A percentile compares a stretch with the other conserved stretches of the same genome.
These are phyloP conservation scores for Drosophila maculinotata DNA, from an alignment of 2,888 invertebrate species.

Conservation along the genomic window DNA sequence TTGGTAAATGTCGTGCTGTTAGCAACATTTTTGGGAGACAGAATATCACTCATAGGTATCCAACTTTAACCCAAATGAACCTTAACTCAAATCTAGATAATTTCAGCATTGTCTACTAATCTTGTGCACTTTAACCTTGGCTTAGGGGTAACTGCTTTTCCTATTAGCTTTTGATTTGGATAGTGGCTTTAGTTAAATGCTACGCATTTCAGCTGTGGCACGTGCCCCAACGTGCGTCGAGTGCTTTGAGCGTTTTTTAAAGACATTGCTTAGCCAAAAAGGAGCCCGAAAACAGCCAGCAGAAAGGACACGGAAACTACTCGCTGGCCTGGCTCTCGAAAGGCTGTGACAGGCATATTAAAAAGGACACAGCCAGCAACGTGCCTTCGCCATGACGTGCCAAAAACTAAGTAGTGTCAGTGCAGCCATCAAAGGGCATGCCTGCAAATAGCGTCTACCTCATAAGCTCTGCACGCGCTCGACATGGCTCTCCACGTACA, in stretches of 20 bases:
- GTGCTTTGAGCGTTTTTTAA: slow-evolving; percentile 62
- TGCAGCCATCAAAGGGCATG: slow-evolving; percentile 72
- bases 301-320: slow-evolving; percentile 58
- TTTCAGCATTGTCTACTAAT: slow-evolving; percentile 2
- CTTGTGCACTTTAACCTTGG: slow-evolving; percentile 26
- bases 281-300: slow-evolving; percentile 5
- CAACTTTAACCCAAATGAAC: background rate
- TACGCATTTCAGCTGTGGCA: slow-evolving; percentile 59
- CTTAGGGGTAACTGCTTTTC: slow-evolving; percentile 40
- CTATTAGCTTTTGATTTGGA: slow-evolving; percentile 76
- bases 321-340: slow-evolving; percentile 45
- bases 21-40: no score
- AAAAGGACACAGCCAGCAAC: slow-evolving; percentile 65
- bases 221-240: slow-evolving; percentile 60
- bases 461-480: slow-evolving; percentile 45
- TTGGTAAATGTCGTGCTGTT: no score
- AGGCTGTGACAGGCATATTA: slow-evolving; percentile 78
- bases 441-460: slow-evolving; percentile 35
- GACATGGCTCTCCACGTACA: slow-evolving; percentile 52
- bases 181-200: slow-evolving; percentile 76
- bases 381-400: slow-evolving; percentile 71
- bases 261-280: slow-evolving; percentile 37
- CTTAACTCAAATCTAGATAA: slow-evolving; percentile 3
- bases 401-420: slow-evolving; percentile 78
- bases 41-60: background rate